phyloP scores from a whole-genome alignment of 2,797 vertebrate genomes.

The Tauraco hartlaubi region DNA sequence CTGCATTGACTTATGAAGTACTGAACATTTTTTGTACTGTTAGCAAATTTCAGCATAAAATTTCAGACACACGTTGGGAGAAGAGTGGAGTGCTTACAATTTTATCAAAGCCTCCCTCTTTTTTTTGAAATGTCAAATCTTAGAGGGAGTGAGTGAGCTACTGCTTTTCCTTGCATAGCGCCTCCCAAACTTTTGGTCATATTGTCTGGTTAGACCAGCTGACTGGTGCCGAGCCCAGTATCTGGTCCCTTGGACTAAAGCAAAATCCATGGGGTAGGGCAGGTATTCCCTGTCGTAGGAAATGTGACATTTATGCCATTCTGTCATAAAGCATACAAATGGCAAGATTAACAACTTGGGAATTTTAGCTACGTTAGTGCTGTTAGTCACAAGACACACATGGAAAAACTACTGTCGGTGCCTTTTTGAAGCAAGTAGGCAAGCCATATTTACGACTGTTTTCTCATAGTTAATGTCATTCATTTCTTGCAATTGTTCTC shows the following conservation, averaged over 20 bases:
- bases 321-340: neutral
- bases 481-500: neutral
- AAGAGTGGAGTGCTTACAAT: neutral
- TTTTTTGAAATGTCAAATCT: neutral
- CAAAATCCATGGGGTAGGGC: neutral
- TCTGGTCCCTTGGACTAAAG: neutral
- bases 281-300: neutral
- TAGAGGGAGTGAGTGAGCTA: too few species aligned
- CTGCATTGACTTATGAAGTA: neutral
- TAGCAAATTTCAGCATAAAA: neutral
- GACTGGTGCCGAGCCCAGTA: neutral
- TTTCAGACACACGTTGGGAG: neutral
- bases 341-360: neutral
- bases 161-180: neutral
- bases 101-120: neutral
- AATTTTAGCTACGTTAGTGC: neutral
- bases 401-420: neutral
- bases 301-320: neutral
- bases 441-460: neutral
- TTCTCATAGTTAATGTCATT: neutral
- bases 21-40: neutral
- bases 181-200: neutral
- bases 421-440: neutral
- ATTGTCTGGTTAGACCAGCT: neutral
- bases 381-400: neutral